Conservation (phyloP, 2,113 vertebrate species). For the Trachemys scripta region DNA sequence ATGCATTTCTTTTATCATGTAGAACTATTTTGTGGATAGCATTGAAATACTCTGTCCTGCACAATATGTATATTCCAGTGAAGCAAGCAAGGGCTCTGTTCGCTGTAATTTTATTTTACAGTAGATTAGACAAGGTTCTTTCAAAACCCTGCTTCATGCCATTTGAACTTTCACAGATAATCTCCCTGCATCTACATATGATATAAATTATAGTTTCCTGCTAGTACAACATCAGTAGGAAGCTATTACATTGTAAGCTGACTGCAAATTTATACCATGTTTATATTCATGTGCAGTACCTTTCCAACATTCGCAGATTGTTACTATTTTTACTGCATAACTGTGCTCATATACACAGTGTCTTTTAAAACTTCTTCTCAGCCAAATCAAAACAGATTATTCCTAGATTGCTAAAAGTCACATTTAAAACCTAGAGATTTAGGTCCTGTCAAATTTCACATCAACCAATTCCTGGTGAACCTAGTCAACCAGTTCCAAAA, state of each 20-base stretch:
- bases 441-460: neutral
- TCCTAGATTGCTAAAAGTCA: neutral
- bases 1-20: conserved; percentile 38
- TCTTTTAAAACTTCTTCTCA: neutral
- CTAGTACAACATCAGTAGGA: neutral
- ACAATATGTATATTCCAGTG: conserved; percentile 37
- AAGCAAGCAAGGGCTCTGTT: conserved; percentile 52
- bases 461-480: neutral
- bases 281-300: neutral
- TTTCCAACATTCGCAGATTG: neutral
- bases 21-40: conserved; percentile 64
- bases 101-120: neutral
- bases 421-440: neutral
- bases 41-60: conserved; percentile 61
- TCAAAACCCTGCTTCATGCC: neutral
- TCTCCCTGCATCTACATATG: neutral
- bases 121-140: neutral
- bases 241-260: neutral
- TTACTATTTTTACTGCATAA: neutral
- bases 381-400: neutral
- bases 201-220: neutral
- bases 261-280: neutral
- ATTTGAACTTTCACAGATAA: neutral
- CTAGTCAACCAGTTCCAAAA: neutral
- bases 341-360: neutral